A percentile compares a stretch with the other conserved stretches of the same genome.
Conservation (phyloP, 2,113 vertebrate genomes). For the Podiceps cristatus region DNA sequence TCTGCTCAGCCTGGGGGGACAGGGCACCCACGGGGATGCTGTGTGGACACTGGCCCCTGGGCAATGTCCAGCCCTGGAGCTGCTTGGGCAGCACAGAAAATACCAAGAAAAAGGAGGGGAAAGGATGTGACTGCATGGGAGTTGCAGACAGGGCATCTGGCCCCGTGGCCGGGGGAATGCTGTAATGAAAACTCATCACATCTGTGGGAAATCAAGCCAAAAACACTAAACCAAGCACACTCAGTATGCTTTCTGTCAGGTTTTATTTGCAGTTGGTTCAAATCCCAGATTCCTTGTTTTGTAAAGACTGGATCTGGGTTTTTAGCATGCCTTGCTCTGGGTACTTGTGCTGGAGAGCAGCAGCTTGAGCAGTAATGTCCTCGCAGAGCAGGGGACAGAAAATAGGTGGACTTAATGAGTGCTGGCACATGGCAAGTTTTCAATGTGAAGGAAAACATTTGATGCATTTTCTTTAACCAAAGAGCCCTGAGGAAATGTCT, state of each 20-base stretch:
- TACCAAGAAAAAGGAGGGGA: background rate
- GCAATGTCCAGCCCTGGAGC: background rate
- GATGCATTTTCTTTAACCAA: background rate
- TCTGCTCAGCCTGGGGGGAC: rapidly evolving
- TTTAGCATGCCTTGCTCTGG: background rate
- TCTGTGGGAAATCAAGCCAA: background rate
- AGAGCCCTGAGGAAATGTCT: background rate
- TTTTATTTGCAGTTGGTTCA: background rate
- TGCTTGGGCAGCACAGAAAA: background rate
- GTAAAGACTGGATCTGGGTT: background rate
- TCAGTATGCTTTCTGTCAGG: background rate
- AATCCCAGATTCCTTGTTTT: background rate
- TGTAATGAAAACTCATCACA: background rate
- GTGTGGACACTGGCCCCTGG: background rate
- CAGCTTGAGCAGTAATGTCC: background rate
- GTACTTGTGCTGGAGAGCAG: rapidly evolving
- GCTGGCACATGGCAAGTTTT: background rate
- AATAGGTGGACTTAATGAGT: background rate
- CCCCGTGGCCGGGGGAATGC: background rate
- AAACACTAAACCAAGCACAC: background rate
- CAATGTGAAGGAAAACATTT: background rate
- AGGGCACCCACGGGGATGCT: background rate
- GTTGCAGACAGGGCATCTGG: background rate
- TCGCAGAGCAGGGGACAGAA: background rate
- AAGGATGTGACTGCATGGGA: background rate